Base-by-base conservation (phyloP, 2,888 invertebrate genomes). In the Dicyrtoma fusca region DNA sequence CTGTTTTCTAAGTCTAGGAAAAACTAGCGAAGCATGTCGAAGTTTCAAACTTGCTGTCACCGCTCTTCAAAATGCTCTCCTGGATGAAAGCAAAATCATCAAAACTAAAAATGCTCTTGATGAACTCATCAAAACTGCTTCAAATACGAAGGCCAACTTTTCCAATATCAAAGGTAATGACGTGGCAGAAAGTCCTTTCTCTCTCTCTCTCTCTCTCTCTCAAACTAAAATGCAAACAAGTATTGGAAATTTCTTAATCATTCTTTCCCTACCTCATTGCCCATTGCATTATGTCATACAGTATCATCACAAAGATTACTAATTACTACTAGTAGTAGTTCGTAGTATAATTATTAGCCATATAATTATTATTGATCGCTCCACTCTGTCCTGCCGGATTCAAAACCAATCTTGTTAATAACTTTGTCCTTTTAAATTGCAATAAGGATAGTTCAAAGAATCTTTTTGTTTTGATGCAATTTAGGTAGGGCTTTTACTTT, bases 71-170 rank as follows among this genome's bases (percentile, higher is more conserved):
- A 55, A 75, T 19, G 68, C 71, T 63, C 71, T 65, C 17, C 62
- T 75, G 53, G 78, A 80, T 74, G 75, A 73, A 42, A 64, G 51
- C 21, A 80, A 77, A 74, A 59, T 71, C 23, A 64, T 51, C 8
- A 77, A 77, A 74, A 75, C 61, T 13, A 78, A 75, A 69, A 69
- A 70, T 55, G 64, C 72, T 17, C 74, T 80, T 42, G 77, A 78
- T 66, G 72, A 61, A 51, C 73, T 79, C n/a, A 45, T 72, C 55
- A 75, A 75, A 71, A 62, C 55, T 62, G 53, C 47, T 59, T 34
- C 34, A 34, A 34, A 34, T 68, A 34, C 34, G 3, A 34, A 34
- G 8, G 34, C 44, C 57, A 66, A 62, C 64, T 59, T 61, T 69
- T 57, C 75, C 23, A 49, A 49, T 64, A 69, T 53, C 59, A 66